Conservation (phyloP, 2,888 invertebrate species). For the Pammene fasciana region DNA sequence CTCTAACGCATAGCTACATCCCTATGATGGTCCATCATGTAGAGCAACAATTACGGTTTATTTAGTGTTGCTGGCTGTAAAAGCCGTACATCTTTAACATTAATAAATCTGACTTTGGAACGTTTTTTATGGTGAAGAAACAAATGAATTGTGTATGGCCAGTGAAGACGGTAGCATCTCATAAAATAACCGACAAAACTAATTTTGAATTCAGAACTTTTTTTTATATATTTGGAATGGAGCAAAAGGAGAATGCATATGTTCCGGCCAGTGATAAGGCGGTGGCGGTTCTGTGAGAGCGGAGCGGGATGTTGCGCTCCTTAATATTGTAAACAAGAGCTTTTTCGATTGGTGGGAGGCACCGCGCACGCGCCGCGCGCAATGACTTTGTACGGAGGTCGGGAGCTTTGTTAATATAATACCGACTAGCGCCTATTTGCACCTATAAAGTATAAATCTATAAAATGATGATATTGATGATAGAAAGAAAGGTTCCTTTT, state of each 20-base stretch:
- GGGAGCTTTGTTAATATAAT: neutral
- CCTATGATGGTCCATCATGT: too few species aligned
- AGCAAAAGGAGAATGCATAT: slow-evolving; percentile 9
- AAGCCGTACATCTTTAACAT: neutral
- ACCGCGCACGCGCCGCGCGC: slow-evolving; percentile 64
- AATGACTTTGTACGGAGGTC: slow-evolving; percentile 60
- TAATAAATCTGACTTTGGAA: neutral
- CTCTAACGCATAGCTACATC: too few species aligned
- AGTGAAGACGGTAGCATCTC: neutral
- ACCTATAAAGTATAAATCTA: too few species aligned
- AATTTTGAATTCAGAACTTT: neutral
- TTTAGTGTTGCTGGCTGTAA: too few species aligned
- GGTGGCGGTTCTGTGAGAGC: slow-evolving; percentile 41
- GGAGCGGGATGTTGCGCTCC: slow-evolving; percentile 69
- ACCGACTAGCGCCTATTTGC: too few species aligned
- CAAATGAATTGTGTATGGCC: neutral
- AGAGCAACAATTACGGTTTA: too few species aligned
- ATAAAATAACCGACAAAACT: neutral
- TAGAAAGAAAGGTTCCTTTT: too few species aligned
- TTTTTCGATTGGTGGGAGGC: slow-evolving; percentile 75
- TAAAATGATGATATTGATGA: too few species aligned
- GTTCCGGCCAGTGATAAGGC: slow-evolving; percentile 27
- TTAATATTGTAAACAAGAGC: slow-evolving; percentile 79
- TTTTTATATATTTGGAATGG: slow-evolving; percentile 7
- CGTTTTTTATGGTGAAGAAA: neutral